These are phyloP conservation scores for Potamarius usumacintae DNA, from an alignment of 2,113 vertebrate genomes.

Conservation along the genomic window DNA sequence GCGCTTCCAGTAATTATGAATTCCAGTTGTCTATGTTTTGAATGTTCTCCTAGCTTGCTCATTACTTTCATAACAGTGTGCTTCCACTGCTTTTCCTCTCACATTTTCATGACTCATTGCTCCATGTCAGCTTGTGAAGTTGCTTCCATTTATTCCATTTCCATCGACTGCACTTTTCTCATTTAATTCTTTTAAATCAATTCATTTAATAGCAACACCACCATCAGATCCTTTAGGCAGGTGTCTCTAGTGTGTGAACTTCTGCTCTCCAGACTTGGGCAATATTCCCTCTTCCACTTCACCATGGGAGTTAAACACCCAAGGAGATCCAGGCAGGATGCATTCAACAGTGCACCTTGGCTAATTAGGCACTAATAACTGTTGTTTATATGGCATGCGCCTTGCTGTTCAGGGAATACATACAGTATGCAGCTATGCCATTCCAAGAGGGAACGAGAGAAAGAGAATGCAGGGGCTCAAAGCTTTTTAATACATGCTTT, in stretches of 20 bases:
- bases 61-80: background rate
- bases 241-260: background rate
- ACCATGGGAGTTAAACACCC: background rate
- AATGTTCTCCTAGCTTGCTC: background rate
- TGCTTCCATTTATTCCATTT: background rate
- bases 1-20: background rate
- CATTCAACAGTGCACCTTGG: conserved; percentile 14
- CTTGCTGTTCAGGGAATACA: background rate
- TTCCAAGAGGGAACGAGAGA: background rate
- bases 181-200: conserved; percentile 8
- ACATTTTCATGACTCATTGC: background rate
- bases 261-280: background rate
- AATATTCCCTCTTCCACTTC: background rate
- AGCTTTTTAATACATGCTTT: background rate
- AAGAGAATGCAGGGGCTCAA: background rate
- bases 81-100: background rate
- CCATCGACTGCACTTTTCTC: background rate
- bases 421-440: background rate
- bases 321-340: conserved; percentile 3
- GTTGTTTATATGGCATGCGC: background rate
- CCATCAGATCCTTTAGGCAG: background rate
- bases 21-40: conserved; percentile 1
- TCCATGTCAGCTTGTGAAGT: background rate
- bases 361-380: conserved; percentile 8
- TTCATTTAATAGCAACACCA: background rate